phyloP scores from a whole-genome alignment of 2,113 vertebrate species.

The Calidris pygmaea region DNA sequence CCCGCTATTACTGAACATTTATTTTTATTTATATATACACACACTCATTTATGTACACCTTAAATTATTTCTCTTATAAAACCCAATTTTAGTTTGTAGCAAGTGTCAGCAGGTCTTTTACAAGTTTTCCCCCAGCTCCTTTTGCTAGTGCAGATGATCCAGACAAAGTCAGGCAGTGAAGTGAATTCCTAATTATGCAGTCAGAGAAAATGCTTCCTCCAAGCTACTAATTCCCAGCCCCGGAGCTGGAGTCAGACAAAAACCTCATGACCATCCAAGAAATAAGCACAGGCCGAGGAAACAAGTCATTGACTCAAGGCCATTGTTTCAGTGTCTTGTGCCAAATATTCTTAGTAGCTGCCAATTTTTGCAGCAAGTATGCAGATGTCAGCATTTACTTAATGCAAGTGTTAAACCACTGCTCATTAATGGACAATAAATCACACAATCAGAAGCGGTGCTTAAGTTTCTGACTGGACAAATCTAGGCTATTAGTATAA shows the following conservation, averaged over 20 bases:
- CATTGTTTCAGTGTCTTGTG: neutral
- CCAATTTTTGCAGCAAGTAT: neutral
- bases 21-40: neutral
- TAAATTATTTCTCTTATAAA: neutral
- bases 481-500: neutral
- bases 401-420: neutral
- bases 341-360: neutral
- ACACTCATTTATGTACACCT: neutral
- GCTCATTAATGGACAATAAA: neutral
- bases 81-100: neutral
- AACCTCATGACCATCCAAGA: neutral
- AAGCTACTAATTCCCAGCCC: neutral
- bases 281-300: neutral
- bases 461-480: neutral
- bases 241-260: neutral
- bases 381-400: slow-evolving; percentile 10
- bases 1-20: fast-evolving
- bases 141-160: neutral
- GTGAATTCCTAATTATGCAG: neutral
- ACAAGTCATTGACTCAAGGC: neutral
- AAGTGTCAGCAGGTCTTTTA: neutral
- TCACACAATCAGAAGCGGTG: neutral
- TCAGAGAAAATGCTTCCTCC: neutral
- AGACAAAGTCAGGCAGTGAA: neutral
- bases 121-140: neutral